Conservation (phyloP, 1,140 invertebrate species). For the Drosophila ohnishii region DNA sequence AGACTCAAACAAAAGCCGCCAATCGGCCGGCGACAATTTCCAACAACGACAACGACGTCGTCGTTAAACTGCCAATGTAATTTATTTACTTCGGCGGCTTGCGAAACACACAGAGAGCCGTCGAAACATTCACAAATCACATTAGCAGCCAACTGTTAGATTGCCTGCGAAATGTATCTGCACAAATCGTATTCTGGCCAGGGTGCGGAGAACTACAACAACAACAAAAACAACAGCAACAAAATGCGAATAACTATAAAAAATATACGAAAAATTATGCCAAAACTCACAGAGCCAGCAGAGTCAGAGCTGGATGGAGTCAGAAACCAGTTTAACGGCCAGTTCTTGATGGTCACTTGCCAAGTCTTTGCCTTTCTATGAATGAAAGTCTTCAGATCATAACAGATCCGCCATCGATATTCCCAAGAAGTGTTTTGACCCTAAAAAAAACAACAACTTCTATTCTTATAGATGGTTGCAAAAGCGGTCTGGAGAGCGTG, state of each 20-base stretch:
- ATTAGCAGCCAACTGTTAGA: slow-evolving; percentile 64
- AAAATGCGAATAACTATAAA: slow-evolving; percentile 17
- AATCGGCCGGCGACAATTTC: slow-evolving; percentile 67
- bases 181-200: slow-evolving; percentile 43
- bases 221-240: neutral
- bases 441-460: neutral
- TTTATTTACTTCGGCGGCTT: slow-evolving; percentile 73
- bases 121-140: slow-evolving; percentile 40
- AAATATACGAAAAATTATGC: slow-evolving; percentile 27
- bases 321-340: slow-evolving; percentile 53
- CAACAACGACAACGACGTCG: slow-evolving; percentile 40
- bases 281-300: slow-evolving; percentile 10
- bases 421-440: slow-evolving; percentile 44
- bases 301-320: slow-evolving; percentile 2
- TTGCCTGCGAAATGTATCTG: slow-evolving; percentile 61
- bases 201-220: slow-evolving; percentile 35
- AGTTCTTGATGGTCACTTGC: slow-evolving; percentile 66
- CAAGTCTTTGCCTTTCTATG: slow-evolving; percentile 50
- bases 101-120: slow-evolving; percentile 53
- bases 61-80: slow-evolving; percentile 74
- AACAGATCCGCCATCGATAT: slow-evolving; percentile 59
- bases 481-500: neutral
- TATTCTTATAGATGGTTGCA: too few relatives aligned
- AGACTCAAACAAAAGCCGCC: slow-evolving; percentile 65
- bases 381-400: slow-evolving; percentile 70